Percentiles rank a stretch among this genome's conserved stretches.
Conservation (phyloP, 2,797 vertebrate species). For the Synanceia verrucosa region DNA sequence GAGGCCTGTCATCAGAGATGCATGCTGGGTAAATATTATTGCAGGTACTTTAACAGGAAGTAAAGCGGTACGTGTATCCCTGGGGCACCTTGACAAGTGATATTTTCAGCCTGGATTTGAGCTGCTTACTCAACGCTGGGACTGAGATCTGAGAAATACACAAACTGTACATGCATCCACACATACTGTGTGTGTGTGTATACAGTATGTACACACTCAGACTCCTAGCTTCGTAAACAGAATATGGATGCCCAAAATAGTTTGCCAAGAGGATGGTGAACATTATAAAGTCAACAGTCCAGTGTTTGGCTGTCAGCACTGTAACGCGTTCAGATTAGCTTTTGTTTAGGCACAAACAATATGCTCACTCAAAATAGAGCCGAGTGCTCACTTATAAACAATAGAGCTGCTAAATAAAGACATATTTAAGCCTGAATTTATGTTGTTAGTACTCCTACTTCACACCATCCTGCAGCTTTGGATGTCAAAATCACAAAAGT, state of each 20-base stretch:
- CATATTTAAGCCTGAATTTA: constrained; percentile 27
- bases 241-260: constrained; percentile 37
- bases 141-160: constrained; percentile 28
- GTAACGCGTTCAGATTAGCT: constrained; percentile 33
- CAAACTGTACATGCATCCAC: neutral
- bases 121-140: constrained; percentile 31
- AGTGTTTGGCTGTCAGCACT: constrained; percentile 45
- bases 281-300: constrained; percentile 47
- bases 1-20: constrained; percentile 62
- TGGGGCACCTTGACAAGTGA: constrained; percentile 58
- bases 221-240: constrained; percentile 25
- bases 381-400: constrained; percentile 20
- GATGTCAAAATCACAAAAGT: constrained; percentile 10
- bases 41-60: constrained; percentile 61
- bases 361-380: constrained; percentile 39
- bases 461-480: constrained; percentile 18
- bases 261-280: constrained; percentile 43
- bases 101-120: constrained; percentile 60
- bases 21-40: constrained; percentile 78
- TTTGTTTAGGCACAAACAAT: constrained; percentile 56
- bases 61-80: constrained; percentile 50
- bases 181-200: too few relatives aligned
- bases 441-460: constrained; percentile 18
- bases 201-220: neutral
- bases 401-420: constrained; percentile 22